Conservation (phyloP, 1,140 invertebrate genomes). For the Epicauta chinensis region DNA sequence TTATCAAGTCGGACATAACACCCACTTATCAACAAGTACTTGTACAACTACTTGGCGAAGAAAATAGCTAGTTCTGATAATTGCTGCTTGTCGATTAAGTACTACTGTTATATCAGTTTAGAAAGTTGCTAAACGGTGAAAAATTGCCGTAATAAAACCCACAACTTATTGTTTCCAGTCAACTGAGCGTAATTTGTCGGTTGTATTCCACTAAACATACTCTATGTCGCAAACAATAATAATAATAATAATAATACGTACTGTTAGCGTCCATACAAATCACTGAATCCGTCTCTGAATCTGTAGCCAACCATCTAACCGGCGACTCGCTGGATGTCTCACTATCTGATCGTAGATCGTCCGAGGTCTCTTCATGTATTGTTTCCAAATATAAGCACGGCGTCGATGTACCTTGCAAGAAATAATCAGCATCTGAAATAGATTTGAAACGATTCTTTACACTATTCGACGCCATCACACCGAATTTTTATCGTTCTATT, state of each 20-base stretch:
- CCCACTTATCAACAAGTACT: no score
- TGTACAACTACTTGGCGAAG: no score
- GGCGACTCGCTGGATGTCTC: constrained; percentile 46
- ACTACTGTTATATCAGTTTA: neutral
- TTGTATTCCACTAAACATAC: no score
- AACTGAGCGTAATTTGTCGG: constrained; percentile 6
- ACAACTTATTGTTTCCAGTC: constrained; percentile 1
- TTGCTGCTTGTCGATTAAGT: neutral
- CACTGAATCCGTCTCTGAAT: constrained; percentile 56
- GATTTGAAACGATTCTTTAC: constrained; percentile 9
- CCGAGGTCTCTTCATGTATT: constrained; percentile 70
- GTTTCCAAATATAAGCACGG: constrained; percentile 61
- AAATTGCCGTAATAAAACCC: no score
- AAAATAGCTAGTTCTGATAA: no score
- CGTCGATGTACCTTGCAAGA: constrained; percentile 32
- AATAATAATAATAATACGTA: no score
- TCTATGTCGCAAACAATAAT: no score
- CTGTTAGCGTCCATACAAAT: constrained; percentile 45
- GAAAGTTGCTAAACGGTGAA: neutral
- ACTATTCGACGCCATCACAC: neutral
- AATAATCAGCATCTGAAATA: constrained; percentile 48
- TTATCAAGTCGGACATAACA: no score
- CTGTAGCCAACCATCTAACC: constrained; percentile 51
- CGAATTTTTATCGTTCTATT: no score
- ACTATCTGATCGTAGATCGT: constrained; percentile 66